phyloP scores from a whole-genome alignment of 92 coral and sea anemone genomes.

The Siderastrea siderea region DNA sequence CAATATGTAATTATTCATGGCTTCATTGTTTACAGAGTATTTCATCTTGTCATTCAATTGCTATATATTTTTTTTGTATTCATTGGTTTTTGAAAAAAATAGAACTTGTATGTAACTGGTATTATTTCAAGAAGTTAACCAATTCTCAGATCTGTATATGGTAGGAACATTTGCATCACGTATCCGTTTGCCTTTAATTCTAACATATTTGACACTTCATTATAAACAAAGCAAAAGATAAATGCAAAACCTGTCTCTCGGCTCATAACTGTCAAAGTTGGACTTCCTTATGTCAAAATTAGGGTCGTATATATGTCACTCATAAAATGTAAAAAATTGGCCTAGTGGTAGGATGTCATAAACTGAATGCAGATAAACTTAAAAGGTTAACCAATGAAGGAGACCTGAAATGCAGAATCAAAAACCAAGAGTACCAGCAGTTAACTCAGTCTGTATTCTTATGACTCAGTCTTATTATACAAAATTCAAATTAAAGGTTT shows the following conservation, averaged over 20 bases:
- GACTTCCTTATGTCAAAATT: neutral
- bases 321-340: neutral
- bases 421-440: neutral
- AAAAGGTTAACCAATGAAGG: neutral
- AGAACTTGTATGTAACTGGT: neutral
- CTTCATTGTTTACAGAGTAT: too few relatives aligned
- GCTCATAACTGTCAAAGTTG: neutral
- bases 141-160: neutral
- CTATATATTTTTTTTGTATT: too few relatives aligned
- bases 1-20: too few relatives aligned
- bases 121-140: neutral
- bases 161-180: neutral
- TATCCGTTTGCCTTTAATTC: neutral
- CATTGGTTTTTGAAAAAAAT: too few relatives aligned
- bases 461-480: neutral
- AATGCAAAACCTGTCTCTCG: neutral
- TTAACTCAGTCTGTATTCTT: neutral
- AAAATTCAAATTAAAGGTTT: constrained; percentile 2
- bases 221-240: neutral
- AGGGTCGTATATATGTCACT: neutral
- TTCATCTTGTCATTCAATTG: too few relatives aligned
- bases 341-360: neutral
- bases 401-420: neutral
- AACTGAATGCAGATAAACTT: too few relatives aligned
- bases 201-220: neutral